Percentiles rank a stretch among this genome's conserved stretches.
These are phyloP conservation scores for Callospermophilus lateralis DNA, from an alignment of 2,113 vertebrate species.

Conservation along the genomic window DNA sequence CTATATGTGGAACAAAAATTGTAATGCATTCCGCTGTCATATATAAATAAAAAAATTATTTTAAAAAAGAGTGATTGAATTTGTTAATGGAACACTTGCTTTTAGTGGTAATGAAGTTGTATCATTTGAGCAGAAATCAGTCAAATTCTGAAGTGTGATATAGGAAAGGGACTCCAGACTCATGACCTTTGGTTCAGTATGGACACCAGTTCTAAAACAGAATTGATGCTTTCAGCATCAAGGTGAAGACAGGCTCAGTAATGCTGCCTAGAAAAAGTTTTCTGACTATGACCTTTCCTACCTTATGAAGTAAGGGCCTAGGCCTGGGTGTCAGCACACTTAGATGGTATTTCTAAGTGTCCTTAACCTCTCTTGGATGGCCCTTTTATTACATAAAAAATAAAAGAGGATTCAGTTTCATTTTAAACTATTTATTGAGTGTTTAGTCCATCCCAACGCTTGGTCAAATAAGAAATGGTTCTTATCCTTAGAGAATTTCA, in stretches of 20 bases:
- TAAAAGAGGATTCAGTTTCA: neutral
- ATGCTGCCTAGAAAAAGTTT: neutral
- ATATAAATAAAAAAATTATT: too few species aligned
- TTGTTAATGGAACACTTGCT: too few species aligned
- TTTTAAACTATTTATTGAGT: neutral
- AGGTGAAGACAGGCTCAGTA: neutral
- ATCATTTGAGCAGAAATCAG: neutral
- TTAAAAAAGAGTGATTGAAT: too few species aligned
- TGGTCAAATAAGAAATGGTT: neutral
- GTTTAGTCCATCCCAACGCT: neutral
- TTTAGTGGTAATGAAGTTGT: conserved; percentile 23
- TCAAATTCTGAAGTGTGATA: neutral
- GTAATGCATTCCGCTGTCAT: too few species aligned
- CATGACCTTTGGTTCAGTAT: too few species aligned
- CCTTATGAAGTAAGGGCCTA: neutral
- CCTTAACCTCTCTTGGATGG: neutral
- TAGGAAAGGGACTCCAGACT: neutral
- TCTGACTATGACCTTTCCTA: neutral
- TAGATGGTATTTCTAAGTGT: neutral
- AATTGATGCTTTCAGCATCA: too few species aligned
- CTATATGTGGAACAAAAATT: too few species aligned
- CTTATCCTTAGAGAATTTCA: neutral
- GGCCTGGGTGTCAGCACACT: neutral
- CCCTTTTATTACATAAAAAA: neutral
- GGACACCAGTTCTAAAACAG: too few species aligned